phyloP scores from a whole-genome alignment of 2,888 invertebrate genomes.

The Temnothorax ravouxi region DNA sequence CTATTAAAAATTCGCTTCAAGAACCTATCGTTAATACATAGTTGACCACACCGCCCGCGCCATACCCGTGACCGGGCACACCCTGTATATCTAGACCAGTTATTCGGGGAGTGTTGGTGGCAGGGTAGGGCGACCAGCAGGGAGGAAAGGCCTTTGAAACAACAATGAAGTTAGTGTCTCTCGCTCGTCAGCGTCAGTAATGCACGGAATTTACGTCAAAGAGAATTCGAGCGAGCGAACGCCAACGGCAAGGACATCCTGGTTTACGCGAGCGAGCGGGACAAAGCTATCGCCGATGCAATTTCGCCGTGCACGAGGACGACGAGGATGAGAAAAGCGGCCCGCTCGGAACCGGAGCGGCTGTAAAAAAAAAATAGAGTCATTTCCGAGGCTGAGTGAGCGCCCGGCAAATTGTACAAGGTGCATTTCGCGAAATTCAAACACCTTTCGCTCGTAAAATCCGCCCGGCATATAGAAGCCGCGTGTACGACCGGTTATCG shows the following conservation, averaged over 20 bases:
- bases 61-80: slow-evolving; percentile 24
- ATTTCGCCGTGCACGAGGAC: slow-evolving; percentile 49
- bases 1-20: slow-evolving; percentile 15
- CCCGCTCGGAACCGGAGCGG: slow-evolving; percentile 8
- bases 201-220: slow-evolving; percentile 84
- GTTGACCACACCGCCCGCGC: background rate
- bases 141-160: slow-evolving; percentile 82
- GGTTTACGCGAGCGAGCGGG: slow-evolving; percentile 30
- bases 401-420: slow-evolving; percentile 33
- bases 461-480: background rate
- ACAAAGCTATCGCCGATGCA: slow-evolving; percentile 54
- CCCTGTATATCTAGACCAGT: slow-evolving; percentile 38
- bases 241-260: slow-evolving; percentile 59
- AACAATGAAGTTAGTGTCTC: slow-evolving; percentile 84
- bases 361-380: slow-evolving; percentile 26
- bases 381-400: slow-evolving; percentile 47
- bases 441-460: slow-evolving; percentile 40
- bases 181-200: slow-evolving; percentile 84
- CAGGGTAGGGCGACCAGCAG: slow-evolving; percentile 60
- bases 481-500: background rate
- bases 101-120: slow-evolving; percentile 61
- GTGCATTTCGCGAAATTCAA: slow-evolving; percentile 36
- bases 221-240: slow-evolving; percentile 77
- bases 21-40: slow-evolving; percentile 21
- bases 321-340: slow-evolving; percentile 38